Conservation (phyloP, 1,140 invertebrate species). For the Danaus plexippus region DNA sequence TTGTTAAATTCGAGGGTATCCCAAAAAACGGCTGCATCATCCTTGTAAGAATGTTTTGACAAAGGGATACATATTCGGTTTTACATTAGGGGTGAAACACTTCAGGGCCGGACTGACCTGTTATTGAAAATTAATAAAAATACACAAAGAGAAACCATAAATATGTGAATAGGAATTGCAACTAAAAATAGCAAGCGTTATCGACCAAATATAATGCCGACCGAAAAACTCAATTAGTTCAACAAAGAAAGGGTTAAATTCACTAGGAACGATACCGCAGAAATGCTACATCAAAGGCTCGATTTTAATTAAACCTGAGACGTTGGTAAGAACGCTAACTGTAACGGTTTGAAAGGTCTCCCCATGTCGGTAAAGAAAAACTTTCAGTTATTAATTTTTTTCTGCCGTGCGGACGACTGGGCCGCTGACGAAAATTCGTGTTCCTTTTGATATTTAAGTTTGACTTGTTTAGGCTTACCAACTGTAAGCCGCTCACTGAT, state of each 20-base stretch:
- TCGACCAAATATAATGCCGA: constrained; percentile 19
- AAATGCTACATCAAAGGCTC: constrained; percentile 37
- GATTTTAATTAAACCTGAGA: constrained; percentile 40
- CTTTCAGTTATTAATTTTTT: too few relatives aligned
- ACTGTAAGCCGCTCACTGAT: too few relatives aligned
- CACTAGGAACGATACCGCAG: constrained; percentile 32
- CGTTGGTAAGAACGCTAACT: constrained; percentile 16
- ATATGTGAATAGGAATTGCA: constrained; percentile 11
- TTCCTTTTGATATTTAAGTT: too few relatives aligned
- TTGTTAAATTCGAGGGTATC: constrained; percentile 48
- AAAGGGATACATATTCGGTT: too few relatives aligned
- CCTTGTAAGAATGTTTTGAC: not conserved
- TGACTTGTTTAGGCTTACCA: too few relatives aligned
- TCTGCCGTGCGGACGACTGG: too few relatives aligned
- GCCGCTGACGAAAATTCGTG: not conserved
- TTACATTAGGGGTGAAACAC: too few relatives aligned
- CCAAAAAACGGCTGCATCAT: constrained; percentile 27
- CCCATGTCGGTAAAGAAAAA: not conserved
- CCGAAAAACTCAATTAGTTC: constrained; percentile 45
- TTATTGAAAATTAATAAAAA: constrained; percentile 9
- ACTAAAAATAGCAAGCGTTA: constrained; percentile 36
- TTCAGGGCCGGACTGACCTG: not conserved
- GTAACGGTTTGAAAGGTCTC: constrained; percentile 11
- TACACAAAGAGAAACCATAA: constrained; percentile 11
- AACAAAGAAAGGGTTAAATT: constrained; percentile 39